Evolutionary conservation across 2,888 invertebrate species (phyloP).

Genomic region (Trilocha varians): DNA sequence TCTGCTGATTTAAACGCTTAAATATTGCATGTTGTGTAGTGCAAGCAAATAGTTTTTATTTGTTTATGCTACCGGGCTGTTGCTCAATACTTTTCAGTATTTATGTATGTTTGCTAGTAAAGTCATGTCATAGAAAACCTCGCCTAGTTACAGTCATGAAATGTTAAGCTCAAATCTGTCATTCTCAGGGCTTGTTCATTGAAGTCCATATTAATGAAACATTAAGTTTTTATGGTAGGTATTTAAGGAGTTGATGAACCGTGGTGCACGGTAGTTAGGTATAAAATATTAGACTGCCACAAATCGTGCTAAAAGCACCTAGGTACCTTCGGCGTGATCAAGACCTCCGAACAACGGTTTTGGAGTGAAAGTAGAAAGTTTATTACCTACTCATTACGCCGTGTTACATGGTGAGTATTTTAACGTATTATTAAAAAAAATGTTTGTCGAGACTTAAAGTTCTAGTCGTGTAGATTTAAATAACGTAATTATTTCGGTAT

Average conservation of each 20-base stretch:
- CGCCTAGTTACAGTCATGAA: no score
- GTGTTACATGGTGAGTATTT: constrained; percentile 10
- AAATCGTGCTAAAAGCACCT: constrained; percentile 27
- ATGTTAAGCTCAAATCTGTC: no score
- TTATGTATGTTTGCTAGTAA: constrained; percentile 22
- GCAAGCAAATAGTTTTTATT: constrained; percentile 53
- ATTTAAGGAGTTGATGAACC: not conserved
- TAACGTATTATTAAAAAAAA: not conserved
- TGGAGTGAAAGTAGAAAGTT: constrained; percentile 51
- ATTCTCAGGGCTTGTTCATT: no score
- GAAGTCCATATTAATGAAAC: no score
- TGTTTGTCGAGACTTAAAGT: not conserved
- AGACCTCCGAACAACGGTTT: constrained; percentile 26
- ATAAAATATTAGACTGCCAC: constrained; percentile 33
- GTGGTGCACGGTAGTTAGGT: not conserved
- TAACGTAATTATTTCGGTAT: not conserved
- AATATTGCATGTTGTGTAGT: constrained; percentile 67
- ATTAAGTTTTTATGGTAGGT: no score
- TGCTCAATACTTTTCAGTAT: no score
- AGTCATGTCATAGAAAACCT: constrained; percentile 15
- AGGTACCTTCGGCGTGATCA: constrained; percentile 29
- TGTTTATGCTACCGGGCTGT: constrained; percentile 67
- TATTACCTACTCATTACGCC: constrained; percentile 16
- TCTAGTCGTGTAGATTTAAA: not conserved
- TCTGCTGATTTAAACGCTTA: constrained; percentile 53